Percentiles rank a stretch among this genome's conserved stretches.
Conservation (phyloP, 2,113 vertebrate species). For the Sarotherodon lohbergeri region DNA sequence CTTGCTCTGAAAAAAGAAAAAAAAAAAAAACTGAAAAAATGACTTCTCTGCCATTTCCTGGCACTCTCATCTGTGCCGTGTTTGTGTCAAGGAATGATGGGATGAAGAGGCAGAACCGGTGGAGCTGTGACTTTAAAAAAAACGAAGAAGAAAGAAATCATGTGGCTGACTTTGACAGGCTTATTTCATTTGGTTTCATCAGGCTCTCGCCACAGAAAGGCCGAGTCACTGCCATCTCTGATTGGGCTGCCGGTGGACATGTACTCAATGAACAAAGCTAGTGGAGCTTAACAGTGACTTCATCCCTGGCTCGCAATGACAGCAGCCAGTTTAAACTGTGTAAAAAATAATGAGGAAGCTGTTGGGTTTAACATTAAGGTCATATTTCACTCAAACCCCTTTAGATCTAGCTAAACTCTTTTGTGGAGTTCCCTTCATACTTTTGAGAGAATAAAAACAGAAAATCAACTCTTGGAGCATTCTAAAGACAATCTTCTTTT, state of each 20-base stretch:
- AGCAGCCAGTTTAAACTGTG: neutral
- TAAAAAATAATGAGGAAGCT: neutral
- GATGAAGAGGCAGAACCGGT: neutral
- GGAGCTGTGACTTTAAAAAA: conserved; percentile 1
- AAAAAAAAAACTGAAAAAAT: conserved; percentile 6
- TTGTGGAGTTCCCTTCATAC: neutral
- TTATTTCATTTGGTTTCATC: conserved; percentile 71
- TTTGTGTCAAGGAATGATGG: conserved; percentile 9
- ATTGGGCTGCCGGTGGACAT: conserved; percentile 14
- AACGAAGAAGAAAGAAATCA: neutral
- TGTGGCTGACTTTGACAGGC: conserved; percentile 9
- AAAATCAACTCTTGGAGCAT: neutral
- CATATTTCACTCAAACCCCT: neutral
- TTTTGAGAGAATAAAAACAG: neutral
- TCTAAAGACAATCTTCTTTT: neutral
- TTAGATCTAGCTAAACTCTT: neutral
- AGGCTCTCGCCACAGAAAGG: conserved; percentile 16
- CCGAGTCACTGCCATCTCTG: neutral
- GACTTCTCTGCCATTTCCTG: conserved; percentile 1
- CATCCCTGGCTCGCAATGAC: neutral
- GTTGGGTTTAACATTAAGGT: conserved; percentile 18
- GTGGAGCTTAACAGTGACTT: neutral
- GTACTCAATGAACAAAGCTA: neutral
- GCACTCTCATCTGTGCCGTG: neutral
- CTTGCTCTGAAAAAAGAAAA: neutral